Percentiles rank a stretch among this genome's conserved stretches.
Evolutionary conservation across 2,888 invertebrate genomes (phyloP).

Genomic region (Entomobrya proxima): DNA sequence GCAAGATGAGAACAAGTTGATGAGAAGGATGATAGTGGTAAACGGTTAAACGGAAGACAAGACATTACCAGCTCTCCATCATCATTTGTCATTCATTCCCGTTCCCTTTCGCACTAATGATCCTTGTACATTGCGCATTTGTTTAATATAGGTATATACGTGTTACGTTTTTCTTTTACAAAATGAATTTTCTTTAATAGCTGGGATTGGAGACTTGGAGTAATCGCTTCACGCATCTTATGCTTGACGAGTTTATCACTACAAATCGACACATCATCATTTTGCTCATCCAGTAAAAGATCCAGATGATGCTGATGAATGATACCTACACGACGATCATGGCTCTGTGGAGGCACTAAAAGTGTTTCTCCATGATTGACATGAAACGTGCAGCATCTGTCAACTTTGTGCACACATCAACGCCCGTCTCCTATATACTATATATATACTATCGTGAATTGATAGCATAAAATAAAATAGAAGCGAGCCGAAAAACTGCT

Average conservation of each 20-base stretch:
- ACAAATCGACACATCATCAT: constrained; percentile 27
- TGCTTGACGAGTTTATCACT: not conserved
- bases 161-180: not conserved
- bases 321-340: not conserved
- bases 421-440: not conserved
- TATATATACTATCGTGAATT: not conserved
- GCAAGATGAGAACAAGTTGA: not conserved
- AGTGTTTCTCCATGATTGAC: constrained; percentile 49
- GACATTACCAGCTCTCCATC: constrained; percentile 36
- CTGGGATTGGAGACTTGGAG: not conserved
- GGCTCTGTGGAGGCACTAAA: constrained; percentile 32
- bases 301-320: constrained; percentile 5
- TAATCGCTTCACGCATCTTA: not conserved
- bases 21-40: not conserved
- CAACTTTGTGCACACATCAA: constrained; percentile 34
- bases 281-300: not conserved
- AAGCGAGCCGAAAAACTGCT: not conserved
- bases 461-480: not conserved
- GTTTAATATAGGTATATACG: not conserved
- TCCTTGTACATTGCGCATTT: constrained; percentile 7
- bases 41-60: not conserved
- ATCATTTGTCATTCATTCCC: constrained; percentile 59
- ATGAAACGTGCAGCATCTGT: constrained; percentile 59
- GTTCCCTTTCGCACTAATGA: not conserved
- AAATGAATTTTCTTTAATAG: not conserved